Evolutionary conservation across 35 echinoderm and acorn worm species (phyloP).

Genomic region (Holothuria glaberrima): DNA sequence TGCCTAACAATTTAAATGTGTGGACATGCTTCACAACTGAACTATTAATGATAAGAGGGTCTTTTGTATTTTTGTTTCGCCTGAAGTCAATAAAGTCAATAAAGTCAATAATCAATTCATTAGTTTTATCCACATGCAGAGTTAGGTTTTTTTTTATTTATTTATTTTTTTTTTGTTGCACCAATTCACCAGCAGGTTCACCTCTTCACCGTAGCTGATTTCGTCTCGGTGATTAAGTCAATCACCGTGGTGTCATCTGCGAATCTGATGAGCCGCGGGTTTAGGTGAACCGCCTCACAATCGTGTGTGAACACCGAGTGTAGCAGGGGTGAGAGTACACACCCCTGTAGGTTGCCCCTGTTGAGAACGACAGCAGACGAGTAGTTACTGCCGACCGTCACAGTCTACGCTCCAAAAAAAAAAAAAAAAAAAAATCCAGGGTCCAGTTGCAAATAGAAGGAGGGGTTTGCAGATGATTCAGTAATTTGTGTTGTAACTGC

Average conservation of each 20-base stretch:
- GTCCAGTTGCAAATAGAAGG: not conserved
- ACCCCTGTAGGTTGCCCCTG: slow-evolving; percentile 28
- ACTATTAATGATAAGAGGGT: not conserved
- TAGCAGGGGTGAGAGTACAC: slow-evolving; percentile 11
- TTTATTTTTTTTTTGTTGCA: slow-evolving; percentile 9
- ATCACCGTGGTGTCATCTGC: slow-evolving; percentile 8
- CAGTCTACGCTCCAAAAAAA: not conserved
- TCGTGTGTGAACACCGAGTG: not conserved
- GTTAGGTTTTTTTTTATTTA: not conserved
- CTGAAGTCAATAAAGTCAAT: not conserved
- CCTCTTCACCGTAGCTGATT: not conserved
- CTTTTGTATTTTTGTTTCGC: not conserved
- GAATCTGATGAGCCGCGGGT: not conserved
- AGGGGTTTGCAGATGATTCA: not conserved
- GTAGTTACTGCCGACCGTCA: not conserved
- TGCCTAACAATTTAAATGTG: not conserved
- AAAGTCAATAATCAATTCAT: not conserved
- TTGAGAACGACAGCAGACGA: not conserved
- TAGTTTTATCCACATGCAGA: not conserved
- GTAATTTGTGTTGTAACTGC: not conserved
- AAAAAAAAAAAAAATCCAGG: not conserved
- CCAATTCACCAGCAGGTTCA: not conserved
- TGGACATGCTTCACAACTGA: not conserved
- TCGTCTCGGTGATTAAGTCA: not conserved
- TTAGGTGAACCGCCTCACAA: not conserved